phyloP scores from a whole-genome alignment of 2,888 invertebrate genomes.

The Euspilapteryx auroguttella region DNA sequence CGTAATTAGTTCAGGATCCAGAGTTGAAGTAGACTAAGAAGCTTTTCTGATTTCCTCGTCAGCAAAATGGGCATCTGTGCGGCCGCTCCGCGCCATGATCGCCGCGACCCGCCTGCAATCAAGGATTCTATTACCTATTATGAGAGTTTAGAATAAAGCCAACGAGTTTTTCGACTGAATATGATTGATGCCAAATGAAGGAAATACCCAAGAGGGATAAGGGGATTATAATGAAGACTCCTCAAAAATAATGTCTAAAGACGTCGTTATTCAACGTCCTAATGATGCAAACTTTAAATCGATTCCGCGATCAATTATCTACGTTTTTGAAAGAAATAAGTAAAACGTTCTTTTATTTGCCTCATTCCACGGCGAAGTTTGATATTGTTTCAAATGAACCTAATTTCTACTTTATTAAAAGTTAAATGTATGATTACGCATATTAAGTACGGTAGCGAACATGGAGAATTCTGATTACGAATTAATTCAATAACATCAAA shows the following conservation, averaged over 20 bases:
- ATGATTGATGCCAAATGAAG: constrained; percentile 57
- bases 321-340: too few species aligned
- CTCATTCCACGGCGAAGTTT: too few species aligned
- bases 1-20: constrained; percentile 56
- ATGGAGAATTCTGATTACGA: constrained; percentile 55
- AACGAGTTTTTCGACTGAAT: constrained; percentile 59
- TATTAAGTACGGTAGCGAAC: constrained; percentile 44
- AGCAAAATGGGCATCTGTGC: too few species aligned
- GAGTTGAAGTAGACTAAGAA: constrained; percentile 45
- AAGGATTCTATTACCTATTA: constrained; percentile 60
- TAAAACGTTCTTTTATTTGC: too few species aligned
- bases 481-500: constrained; percentile 57
- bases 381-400: too few species aligned
- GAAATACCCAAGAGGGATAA: constrained; percentile 57
- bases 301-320: too few species aligned
- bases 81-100: too few species aligned
- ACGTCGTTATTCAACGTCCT: constrained; percentile 60
- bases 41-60: constrained; percentile 52
- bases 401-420: too few species aligned
- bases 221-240: constrained; percentile 62
- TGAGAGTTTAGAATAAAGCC: constrained; percentile 62
- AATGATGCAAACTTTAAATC: too few species aligned
- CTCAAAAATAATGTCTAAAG: constrained; percentile 61
- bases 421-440: constrained; percentile 19
- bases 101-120: constrained; percentile 47